A percentile compares a stretch with the other conserved stretches of the same genome.
These are phyloP conservation scores for Syrrhaptes paradoxus DNA, from an alignment of 2,113 vertebrate genomes.

Conservation along the genomic window DNA sequence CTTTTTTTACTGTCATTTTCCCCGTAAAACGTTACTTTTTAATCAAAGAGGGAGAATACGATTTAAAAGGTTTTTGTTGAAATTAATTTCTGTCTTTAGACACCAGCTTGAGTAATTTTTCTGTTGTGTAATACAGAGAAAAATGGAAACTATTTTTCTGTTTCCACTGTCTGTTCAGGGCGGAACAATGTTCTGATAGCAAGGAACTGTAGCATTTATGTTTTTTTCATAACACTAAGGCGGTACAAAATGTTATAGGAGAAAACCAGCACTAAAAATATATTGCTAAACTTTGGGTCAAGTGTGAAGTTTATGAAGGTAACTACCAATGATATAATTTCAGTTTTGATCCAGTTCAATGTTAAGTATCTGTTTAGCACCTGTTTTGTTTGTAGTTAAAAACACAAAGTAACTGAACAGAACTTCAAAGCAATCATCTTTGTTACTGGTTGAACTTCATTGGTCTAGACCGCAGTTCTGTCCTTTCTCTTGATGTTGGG, in stretches of 20 bases:
- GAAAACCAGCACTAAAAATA: background rate
- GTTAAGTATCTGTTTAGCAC: background rate
- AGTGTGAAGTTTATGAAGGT: background rate
- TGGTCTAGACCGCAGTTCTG: fast-evolving
- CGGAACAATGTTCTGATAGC: background rate
- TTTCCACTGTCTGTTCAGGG: fast-evolving
- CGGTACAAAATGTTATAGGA: background rate
- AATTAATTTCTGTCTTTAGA: background rate
- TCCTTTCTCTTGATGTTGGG: fast-evolving
- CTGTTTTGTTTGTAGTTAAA: background rate
- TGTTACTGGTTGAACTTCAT: background rate
- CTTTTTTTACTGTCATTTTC: fast-evolving
- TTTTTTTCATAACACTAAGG: no score
- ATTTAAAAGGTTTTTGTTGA: background rate
- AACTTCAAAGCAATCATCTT: background rate
- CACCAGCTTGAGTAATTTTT: background rate
- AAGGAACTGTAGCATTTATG: background rate
- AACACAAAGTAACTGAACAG: background rate
- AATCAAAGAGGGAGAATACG: background rate
- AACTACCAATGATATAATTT: background rate
- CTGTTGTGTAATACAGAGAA: background rate
- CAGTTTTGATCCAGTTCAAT: background rate
- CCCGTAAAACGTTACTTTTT: fast-evolving
- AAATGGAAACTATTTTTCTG: background rate
- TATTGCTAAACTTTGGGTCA: background rate